These are phyloP conservation scores for Rhincodon typus DNA, from an alignment of 2,797 vertebrate genomes.

Conservation along the genomic window DNA sequence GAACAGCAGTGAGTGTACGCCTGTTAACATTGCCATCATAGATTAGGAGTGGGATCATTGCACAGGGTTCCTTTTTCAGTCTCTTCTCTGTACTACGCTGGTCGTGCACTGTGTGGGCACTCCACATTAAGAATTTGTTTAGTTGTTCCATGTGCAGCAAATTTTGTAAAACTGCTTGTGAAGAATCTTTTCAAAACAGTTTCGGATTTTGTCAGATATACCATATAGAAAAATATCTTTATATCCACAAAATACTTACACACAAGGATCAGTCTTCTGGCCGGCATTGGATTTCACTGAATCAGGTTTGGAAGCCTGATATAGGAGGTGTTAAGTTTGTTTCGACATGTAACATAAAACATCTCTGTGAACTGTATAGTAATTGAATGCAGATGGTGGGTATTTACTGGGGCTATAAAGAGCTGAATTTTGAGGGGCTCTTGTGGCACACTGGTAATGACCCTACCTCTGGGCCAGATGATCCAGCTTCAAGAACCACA, in stretches of 20 bases:
- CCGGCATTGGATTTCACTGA: not conserved
- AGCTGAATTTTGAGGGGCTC: too few species aligned
- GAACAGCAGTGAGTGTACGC: not conserved
- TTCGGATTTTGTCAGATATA: not conserved
- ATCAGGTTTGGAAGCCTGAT: not conserved
- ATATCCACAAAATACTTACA: not conserved
- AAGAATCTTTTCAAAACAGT: not conserved
- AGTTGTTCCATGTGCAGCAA: not conserved
- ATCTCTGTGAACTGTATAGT: not conserved
- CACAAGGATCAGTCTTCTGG: not conserved
- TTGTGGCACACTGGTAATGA: not conserved
- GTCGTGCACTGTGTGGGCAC: not conserved
- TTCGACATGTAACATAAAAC: not conserved
- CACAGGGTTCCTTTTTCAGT: not conserved
- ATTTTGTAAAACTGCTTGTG: not conserved
- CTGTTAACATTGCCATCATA: not conserved
- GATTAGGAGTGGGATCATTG: not conserved
- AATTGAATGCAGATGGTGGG: not conserved
- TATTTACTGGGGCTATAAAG: too few species aligned
- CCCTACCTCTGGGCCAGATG: too few species aligned
- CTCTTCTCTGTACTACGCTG: not conserved
- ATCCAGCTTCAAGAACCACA: too few species aligned
- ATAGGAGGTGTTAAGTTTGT: not conserved
- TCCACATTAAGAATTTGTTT: not conserved
- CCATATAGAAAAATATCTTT: not conserved